Conservation (phyloP, 1,140 invertebrate genomes). For the Lycorma delicatula region DNA sequence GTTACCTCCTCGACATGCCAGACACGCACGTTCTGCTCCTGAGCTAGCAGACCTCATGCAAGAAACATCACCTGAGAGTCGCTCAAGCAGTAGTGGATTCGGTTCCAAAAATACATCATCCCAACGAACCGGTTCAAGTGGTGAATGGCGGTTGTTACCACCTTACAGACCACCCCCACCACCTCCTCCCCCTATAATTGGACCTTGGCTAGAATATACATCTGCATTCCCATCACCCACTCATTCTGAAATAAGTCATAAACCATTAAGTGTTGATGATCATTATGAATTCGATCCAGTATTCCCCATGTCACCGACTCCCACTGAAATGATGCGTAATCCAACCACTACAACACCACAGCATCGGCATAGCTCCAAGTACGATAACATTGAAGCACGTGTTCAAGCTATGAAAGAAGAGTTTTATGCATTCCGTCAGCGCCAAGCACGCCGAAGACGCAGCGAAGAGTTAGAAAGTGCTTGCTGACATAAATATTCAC, state of each 20-base stretch:
- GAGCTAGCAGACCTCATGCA: constrained; percentile 46
- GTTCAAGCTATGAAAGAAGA: constrained; percentile 93
- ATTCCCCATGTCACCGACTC: constrained; percentile 63
- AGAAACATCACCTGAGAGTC: constrained; percentile 74
- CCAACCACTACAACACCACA: constrained; percentile 32
- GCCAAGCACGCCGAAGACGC: constrained; percentile 62
- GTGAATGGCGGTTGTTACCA: constrained; percentile 56
- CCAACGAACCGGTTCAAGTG: constrained; percentile 57
- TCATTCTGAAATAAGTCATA: constrained; percentile 36
- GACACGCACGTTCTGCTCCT: constrained; percentile 53
- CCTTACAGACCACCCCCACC: constrained; percentile 62
- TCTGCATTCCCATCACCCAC: constrained; percentile 39
- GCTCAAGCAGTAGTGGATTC: constrained; percentile 80
- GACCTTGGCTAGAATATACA: constrained; percentile 23
- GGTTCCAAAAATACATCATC: constrained; percentile 89
- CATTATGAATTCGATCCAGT: constrained; percentile 90
- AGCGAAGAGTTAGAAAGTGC: constrained; percentile 64
- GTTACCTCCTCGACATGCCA: constrained; percentile 50
- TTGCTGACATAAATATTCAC: constrained; percentile 53
- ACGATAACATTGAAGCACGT: constrained; percentile 78
- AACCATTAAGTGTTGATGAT: constrained; percentile 75
- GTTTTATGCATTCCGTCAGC: constrained; percentile 83
- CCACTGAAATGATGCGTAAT: constrained; percentile 46
- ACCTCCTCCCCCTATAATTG: constrained; percentile 37
- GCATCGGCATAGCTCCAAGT: constrained; percentile 47